These are phyloP conservation scores for Dryobota labecula DNA, from an alignment of 2,888 invertebrate species.

Conservation along the genomic window DNA sequence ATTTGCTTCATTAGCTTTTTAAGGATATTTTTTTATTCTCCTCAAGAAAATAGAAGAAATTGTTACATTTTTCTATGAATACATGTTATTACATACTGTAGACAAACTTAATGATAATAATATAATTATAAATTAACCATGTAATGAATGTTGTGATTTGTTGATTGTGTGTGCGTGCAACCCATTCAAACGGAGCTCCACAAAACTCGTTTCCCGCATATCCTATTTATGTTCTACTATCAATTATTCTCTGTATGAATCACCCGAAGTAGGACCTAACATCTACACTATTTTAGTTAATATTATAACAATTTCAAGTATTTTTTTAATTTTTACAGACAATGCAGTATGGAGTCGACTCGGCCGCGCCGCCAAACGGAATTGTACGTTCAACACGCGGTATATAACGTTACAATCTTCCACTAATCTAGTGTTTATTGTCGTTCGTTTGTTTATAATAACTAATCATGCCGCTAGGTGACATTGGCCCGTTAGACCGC, in stretches of 20 bases:
- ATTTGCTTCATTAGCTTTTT: neutral
- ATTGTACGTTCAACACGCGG: slow-evolving; percentile 59
- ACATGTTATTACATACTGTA: no score
- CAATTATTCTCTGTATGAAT: neutral
- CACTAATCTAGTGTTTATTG: slow-evolving; percentile 56
- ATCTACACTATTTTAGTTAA: neutral
- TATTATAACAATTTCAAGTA: neutral
- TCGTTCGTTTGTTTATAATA: slow-evolving; percentile 50
- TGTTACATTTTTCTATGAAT: no score
- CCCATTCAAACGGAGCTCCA: neutral
- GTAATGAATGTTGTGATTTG: neutral
- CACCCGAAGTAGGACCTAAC: no score
- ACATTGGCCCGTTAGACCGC: slow-evolving; percentile 12
- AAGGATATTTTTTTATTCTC: neutral
- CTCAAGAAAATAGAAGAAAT: neutral
- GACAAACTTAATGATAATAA: neutral
- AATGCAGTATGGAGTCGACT: slow-evolving; percentile 43
- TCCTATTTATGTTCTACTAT: neutral
- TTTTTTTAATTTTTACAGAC: slow-evolving; percentile 39
- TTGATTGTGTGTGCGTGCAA: neutral
- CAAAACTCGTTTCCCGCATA: neutral
- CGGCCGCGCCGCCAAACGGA: slow-evolving; percentile 59
- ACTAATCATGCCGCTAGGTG: slow-evolving; percentile 39
- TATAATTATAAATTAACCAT: neutral
- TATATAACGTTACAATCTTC: slow-evolving; percentile 58